Evolutionary conservation across 2,797 vertebrate species (phyloP), one percentile per base, ranked within the genome.

Genomic region (Schizothorax lantsangensis): DNA sequence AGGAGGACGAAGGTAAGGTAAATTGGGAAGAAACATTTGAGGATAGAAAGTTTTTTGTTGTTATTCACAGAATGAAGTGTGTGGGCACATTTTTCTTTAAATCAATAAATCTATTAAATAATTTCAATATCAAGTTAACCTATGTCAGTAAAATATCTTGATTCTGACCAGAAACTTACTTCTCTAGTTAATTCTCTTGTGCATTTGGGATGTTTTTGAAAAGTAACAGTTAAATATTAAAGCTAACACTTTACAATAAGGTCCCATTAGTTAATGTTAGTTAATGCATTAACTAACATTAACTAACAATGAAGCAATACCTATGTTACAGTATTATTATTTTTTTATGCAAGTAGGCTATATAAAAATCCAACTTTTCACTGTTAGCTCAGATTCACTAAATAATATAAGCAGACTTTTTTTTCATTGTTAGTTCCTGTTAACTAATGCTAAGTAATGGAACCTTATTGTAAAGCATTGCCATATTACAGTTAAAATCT

Each of bases 1-100:
- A 87, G 86, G 93, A 93, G 92, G 86, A 91, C 90, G 84, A 90
- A 74, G 84, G 89, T 19, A 91, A 92, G 91, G 23, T 19, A 12
- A 78, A 54, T 88, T 92, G 93, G 89, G 88, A 75, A 88, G 85
- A 86, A 81, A 93, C 1, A 4, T 40, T 40, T 94, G 89, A 93
- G 90, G 90, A 91, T 89, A 91, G 2, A 91, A 88, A 87, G 89
- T 88, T 75, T 87, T 62, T 87, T 81, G 40, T 71, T 83, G 12
- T 40, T 38, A 8, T 62, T 45, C 23, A 15, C 33, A 9, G 7
- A 43, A 21, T 19, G 17, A 57, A 54, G 36, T 23, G 74, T 38
- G 73, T 49, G 10, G 73, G 73, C 26, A 33, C 15, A 47, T 36
- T 38, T 54, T 36, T 4, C 30, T 38, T 78, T 23, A 33, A 75